Evolutionary conservation across 2,888 invertebrate genomes (phyloP), one percentile per base, ranked within the genome.

Genomic region (Drosophila mettleri): DNA sequence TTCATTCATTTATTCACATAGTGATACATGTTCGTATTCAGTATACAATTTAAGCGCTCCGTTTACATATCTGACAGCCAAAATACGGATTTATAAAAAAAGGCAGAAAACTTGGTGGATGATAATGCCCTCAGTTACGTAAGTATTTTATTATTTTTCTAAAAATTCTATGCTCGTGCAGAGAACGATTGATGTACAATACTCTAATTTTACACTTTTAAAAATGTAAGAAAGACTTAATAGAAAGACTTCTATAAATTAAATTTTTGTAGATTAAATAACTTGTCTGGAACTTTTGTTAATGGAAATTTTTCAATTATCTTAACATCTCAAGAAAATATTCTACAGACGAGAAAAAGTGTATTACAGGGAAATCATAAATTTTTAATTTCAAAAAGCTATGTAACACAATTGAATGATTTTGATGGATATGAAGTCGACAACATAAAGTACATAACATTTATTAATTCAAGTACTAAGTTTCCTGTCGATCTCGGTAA

Each of bases 31-130:
- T 6, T 20, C 14, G 18, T 90, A 89, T 67, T 77, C 89, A 52
- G 80, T 85, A n/a, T 89, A 79, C 72, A 89, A 88, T 69, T 87
- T 89, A 68, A 89, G 78, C 74, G 77, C 70, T 79, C 90, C 90
- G 45, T 75, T 87, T 76, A 89, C 84, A 31, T 90, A 85, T 80
- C 77, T 90, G 60, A 73, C 84, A 29, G 90, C 86, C 10, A 80
- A 80, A 27, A 57, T 91, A 4, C 73, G 80, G 49, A 80, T 91
- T 45, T 91, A 87, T 68, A 84, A 84, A 48, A 90, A 88, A 51
- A 80, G 86, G 1, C 78, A 70, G 39, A 83, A 78, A 45, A 78
- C 77, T 4, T 91, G 91, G 91, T 89, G 84, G 88, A 80, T 78
- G 57, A 88, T 89, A 79, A 77, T 71, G 24, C 91, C 91, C 46